Evolutionary conservation across 2,797 vertebrate species (phyloP), one percentile per base, ranked within the genome.

Genomic region (Sebastes diaconus): DNA sequence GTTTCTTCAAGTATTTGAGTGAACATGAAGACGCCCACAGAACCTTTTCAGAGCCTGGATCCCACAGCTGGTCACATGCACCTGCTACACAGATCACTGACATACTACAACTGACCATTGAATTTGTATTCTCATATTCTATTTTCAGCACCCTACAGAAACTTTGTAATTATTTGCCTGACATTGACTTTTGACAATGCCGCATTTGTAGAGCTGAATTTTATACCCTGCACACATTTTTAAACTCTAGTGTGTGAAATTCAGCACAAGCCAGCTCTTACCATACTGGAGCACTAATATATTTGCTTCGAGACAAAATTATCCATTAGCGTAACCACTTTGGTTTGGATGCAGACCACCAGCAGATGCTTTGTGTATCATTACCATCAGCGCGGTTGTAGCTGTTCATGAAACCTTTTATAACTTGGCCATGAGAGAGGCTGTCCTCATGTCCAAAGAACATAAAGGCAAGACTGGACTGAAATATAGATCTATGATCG

Each of bases 231-330:
- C 32, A 75, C 30, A 14, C 55, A 55, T 65, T 73, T 50, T 6
- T 60, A 64, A 18, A 52, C 12, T 63, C 25, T 2, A 73, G 34
- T 70, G 55, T 74, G 68, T 68, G 73, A 73, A 46, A 50, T 32
- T 66, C 32, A 58, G 11, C 63, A 34, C 36, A 79, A 72, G 46
- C 54, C 70, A 54, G 55, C 25, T 79, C 58, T 83, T 57, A 54
- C 50, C 52, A 50, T 61, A 70, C 20, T 64, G 34, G 72, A 58
- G 29, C 50, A 3, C 24, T 74, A 60, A 76, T 84, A 60, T 68
- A 87, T 87, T 87, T 83, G 14, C 73, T 83, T 76, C 61, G 50
- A 87, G 60, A 78, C 75, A 68, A 70, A 84, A 83, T n/a, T 16
- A 66, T 68, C 80, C 75, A 80, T 82, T 78, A 81, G 61, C 1